Evolutionary conservation across 2,888 invertebrate genomes (phyloP), one percentile per base, ranked within the genome.

Genomic region (Pachycephus smyrnensis): DNA sequence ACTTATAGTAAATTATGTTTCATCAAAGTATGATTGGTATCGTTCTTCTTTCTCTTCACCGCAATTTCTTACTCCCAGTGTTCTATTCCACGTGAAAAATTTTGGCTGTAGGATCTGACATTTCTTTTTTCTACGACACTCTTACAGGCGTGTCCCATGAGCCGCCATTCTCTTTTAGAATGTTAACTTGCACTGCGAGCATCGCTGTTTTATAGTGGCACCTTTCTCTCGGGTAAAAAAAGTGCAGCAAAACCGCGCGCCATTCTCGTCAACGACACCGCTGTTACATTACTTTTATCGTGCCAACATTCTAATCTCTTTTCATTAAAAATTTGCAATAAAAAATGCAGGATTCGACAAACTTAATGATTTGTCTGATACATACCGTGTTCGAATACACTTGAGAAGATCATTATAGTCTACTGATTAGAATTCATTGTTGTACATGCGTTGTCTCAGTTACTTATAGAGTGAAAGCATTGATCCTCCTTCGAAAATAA

Each of bases 161-260:
- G 55, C 23, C 9, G 55, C 23, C 55, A 6, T 55, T 37, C 32
- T 35, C 76, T 23, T 55, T 32, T 40, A 36, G 69, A 71, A 30
- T 69, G 15, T 78, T 76, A 36, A 75, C 76, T 33, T 68, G 40
- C 73, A 71, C 75, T 33, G 69, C 31, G 32, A 12, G 78, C 36
- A 76, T 69, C 36, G 12, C 79, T 78, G 37, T 74, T 73, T 37
- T 40, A 76, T 73, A 71, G 40, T 37, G 32, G 71, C 33, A 69
- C 78, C 75, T 68, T 76, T 69, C 55, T 79, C 71, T 71, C n/a
- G 71, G 31, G 1, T 6, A 71, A 71, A 32, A 71, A 23, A 32
- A 31, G 31, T 32, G 3, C 12, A 71, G 31, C 12, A 32, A 32
- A 32, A 32, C 12, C 12, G 12, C 31, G 12, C 32, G 12, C 31